Evolutionary conservation across 2,113 vertebrate genomes (phyloP).

Genomic region (Notarius quadriscutis): DNA sequence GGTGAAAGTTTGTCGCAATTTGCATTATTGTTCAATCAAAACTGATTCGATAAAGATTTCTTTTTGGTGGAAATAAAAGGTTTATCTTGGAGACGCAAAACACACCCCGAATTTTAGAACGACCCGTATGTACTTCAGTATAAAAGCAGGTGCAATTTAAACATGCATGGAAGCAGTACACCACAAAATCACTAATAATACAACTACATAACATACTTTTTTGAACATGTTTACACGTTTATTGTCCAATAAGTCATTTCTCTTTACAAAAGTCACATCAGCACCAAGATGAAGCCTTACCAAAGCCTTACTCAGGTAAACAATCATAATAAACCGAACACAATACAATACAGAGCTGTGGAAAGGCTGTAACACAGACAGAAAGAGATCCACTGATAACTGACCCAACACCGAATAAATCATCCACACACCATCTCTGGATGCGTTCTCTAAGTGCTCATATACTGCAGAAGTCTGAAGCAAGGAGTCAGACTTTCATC

Average conservation of each 20-base stretch:
- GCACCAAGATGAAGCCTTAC: too few relatives aligned
- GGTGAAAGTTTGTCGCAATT: too few relatives aligned
- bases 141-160: too few relatives aligned
- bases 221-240: not conserved
- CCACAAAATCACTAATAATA: too few relatives aligned
- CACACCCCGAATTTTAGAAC: too few relatives aligned
- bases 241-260: not conserved
- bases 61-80: too few relatives aligned
- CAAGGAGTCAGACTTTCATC: not conserved
- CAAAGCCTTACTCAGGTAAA: not conserved
- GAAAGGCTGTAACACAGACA: too few relatives aligned
- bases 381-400: not conserved
- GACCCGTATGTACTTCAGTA: too few relatives aligned
- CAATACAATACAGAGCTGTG: not conserved
- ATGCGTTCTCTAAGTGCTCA: not conserved
- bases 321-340: not conserved
- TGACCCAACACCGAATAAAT: not conserved
- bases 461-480: not conserved
- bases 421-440: not conserved
- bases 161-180: too few relatives aligned
- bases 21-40: too few relatives aligned
- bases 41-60: too few relatives aligned
- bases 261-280: not conserved
- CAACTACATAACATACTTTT: not conserved
- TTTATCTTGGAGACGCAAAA: too few relatives aligned